Conservation (phyloP, 2,888 invertebrate species). For the Chloromyia formosa region DNA sequence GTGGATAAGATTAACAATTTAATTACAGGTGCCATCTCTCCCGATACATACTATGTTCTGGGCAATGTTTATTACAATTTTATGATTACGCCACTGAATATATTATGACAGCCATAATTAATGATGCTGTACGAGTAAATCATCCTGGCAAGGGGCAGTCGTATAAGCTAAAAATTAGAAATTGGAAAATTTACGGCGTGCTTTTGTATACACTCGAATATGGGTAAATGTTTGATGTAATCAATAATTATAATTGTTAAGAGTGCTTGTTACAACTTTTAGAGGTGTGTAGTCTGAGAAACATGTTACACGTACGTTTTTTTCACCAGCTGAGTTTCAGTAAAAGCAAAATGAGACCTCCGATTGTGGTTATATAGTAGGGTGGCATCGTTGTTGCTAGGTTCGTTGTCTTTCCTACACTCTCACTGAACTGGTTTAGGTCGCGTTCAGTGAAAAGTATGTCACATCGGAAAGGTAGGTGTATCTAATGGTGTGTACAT, state of each 20-base stretch:
- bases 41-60: too few relatives aligned
- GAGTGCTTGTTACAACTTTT: not conserved
- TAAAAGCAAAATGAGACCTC: not conserved
- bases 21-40: too few relatives aligned
- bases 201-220: not conserved
- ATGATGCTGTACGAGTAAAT: too few relatives aligned
- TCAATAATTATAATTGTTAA: not conserved
- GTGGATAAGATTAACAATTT: too few relatives aligned
- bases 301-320: not conserved
- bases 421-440: not conserved
- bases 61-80: too few relatives aligned
- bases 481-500: not conserved
- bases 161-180: not conserved
- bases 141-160: not conserved
- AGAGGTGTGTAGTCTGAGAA: not conserved
- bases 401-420: not conserved
- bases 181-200: not conserved
- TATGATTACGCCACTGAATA: too few relatives aligned
- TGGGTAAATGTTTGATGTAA: not conserved
- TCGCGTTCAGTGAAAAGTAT: not conserved
- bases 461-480: not conserved
- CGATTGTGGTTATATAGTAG: not conserved
- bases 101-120: too few relatives aligned
- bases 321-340: not conserved
- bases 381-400: not conserved